These are phyloP conservation scores for Aleadryas rufinucha DNA, from an alignment of 2,113 vertebrate genomes.

Conservation along the genomic window DNA sequence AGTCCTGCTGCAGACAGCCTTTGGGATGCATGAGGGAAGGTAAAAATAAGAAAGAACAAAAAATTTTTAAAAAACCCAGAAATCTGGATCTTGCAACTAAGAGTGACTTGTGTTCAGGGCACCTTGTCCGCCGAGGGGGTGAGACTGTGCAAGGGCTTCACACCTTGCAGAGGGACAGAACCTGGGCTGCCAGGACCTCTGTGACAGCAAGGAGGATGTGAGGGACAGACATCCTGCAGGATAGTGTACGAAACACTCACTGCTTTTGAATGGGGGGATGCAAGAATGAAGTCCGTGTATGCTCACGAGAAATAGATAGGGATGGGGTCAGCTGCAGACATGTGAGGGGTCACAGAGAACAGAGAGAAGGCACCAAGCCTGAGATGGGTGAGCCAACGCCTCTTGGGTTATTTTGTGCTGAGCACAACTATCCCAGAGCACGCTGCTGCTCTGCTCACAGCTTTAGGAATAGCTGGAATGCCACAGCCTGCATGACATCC, in stretches of 20 bases:
- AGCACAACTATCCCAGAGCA: not conserved
- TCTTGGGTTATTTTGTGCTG: not conserved
- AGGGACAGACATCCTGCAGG: not conserved
- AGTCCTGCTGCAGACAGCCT: not conserved
- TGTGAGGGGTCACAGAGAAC: fast-evolving
- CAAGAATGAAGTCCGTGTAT: not conserved
- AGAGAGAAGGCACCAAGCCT: not conserved
- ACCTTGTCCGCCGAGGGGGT: not conserved
- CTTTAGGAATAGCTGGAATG: not conserved
- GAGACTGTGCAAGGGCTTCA: not conserved
- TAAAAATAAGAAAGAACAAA: not conserved
- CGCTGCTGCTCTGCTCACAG: not conserved
- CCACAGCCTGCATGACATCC: not conserved
- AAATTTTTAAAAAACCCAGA: not conserved
- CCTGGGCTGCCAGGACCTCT: not conserved
- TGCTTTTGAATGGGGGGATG: not conserved
- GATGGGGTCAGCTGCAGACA: not conserved
- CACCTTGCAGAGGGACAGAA: not conserved
- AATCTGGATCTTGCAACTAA: not conserved
- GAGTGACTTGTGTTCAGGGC: not conserved
- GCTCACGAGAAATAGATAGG: not conserved
- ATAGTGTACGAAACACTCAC: not conserved
- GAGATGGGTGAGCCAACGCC: not conserved
- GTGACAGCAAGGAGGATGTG: not conserved
- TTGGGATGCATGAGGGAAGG: not conserved